Conservation (phyloP, 2,113 vertebrate genomes). For the Paradisaea rubra region DNA sequence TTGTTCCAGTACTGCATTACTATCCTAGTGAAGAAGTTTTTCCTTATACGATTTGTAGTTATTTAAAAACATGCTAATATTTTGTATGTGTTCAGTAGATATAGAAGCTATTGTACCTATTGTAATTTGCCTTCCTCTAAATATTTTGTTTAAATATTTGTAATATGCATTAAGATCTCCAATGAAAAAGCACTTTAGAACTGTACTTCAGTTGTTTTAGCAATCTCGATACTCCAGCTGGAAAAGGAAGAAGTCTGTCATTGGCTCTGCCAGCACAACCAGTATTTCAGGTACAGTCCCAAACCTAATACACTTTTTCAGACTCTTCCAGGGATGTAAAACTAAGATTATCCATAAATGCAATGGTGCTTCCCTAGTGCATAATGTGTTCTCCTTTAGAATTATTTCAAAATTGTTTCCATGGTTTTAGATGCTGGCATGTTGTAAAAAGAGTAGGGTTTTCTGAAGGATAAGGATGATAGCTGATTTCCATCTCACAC, state of each 20-base stretch:
- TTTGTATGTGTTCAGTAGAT: neutral
- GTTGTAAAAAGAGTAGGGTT: neutral
- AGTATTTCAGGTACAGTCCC: neutral
- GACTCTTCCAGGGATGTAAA: neutral
- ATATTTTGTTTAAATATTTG: neutral
- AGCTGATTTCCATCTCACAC: neutral
- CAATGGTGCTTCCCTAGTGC: neutral
- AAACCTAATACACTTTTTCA: neutral
- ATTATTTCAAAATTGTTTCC: neutral
- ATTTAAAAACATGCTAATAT: neutral
- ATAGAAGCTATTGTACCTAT: neutral
- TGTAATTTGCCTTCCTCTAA: neutral
- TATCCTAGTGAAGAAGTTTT: neutral
- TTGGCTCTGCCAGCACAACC: neutral
- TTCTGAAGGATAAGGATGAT: neutral
- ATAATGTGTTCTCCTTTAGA: neutral
- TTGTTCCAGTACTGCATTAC: neutral
- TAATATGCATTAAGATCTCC: neutral
- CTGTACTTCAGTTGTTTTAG: neutral
- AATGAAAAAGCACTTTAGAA: neutral
- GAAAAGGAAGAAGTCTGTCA: neutral
- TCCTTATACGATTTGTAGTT: neutral
- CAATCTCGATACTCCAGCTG: neutral
- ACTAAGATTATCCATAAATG: neutral
- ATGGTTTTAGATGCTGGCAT: neutral